A percentile compares a stretch with the other conserved stretches of the same genome.
phyloP scores from a whole-genome alignment of 2,113 vertebrate genomes.

The Psammodynastes pulverulentus region DNA sequence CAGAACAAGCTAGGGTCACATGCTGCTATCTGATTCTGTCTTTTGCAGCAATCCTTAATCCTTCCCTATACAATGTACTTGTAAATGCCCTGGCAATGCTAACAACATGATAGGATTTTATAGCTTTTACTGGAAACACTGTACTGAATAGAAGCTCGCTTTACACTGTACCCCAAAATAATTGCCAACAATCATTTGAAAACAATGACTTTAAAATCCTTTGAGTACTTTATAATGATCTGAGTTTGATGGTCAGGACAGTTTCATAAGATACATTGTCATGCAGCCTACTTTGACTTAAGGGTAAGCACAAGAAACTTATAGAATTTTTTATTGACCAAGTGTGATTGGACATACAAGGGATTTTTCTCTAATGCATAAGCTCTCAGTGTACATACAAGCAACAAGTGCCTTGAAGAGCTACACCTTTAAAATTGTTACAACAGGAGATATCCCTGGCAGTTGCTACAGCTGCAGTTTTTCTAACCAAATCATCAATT shows the following conservation, averaged over 20 bases:
- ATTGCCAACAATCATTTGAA: background rate
- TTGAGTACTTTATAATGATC: constrained; percentile 12
- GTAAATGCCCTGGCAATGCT: background rate
- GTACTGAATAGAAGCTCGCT: too few species aligned
- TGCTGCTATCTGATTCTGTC: background rate
- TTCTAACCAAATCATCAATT: constrained; percentile 17
- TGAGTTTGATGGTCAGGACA: constrained; percentile 24
- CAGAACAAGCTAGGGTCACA: background rate
- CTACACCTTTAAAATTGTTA: background rate
- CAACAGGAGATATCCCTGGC: constrained; percentile 5
- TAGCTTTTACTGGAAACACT: background rate
- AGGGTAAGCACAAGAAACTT: background rate
- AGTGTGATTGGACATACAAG: too few species aligned
- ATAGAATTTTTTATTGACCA: too few species aligned
- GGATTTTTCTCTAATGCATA: too few species aligned
- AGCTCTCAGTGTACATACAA: too few species aligned
- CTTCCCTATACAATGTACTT: background rate
- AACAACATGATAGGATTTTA: background rate
- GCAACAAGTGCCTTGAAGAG: constrained; percentile 14
- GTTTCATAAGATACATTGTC: constrained; percentile 20
- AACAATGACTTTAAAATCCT: constrained; percentile 20
- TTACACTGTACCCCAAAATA: background rate
- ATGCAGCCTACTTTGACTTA: constrained; percentile 18
- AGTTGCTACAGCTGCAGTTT: constrained; percentile 10
- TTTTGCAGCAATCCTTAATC: background rate